Conservation (phyloP, 2,797 vertebrate species). For the Avahi laniger region DNA sequence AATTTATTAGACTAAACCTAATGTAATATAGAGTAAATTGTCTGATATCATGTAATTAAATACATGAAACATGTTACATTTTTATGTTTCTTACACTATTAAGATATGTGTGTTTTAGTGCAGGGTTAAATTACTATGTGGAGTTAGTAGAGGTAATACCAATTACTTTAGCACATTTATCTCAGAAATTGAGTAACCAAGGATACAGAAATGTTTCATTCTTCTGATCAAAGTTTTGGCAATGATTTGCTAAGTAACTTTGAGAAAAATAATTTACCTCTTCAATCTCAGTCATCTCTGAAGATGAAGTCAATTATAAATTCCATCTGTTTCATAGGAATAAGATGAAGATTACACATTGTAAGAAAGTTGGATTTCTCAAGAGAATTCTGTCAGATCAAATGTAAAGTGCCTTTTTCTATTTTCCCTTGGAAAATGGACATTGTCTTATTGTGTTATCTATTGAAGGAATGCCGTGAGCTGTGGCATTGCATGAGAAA, state of each 20-base stretch:
- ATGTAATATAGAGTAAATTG: not conserved
- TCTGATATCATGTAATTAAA: conserved; percentile 4
- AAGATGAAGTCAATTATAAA: not conserved
- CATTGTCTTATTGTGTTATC: not conserved
- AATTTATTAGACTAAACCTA: not conserved
- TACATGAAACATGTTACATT: not conserved
- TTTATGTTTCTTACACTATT: not conserved
- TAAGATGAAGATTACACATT: not conserved
- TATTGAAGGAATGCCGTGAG: not conserved
- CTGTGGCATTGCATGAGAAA: not conserved
- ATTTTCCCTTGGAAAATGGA: not conserved
- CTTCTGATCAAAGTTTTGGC: not conserved
- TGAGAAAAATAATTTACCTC: conserved; percentile 11
- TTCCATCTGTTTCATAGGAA: not conserved
- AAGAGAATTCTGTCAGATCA: not conserved
- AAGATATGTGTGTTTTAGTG: not conserved
- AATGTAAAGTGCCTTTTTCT: not conserved
- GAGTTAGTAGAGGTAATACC: not conserved
- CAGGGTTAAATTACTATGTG: not conserved
- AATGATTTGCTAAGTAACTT: not conserved
- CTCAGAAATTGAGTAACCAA: not conserved
- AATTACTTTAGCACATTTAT: not conserved
- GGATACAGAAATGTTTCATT: not conserved
- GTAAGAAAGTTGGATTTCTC: not conserved
- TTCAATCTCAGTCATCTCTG: not conserved